Conservation (phyloP, 2,113 vertebrate genomes). For the Gambusia holbrooki region DNA sequence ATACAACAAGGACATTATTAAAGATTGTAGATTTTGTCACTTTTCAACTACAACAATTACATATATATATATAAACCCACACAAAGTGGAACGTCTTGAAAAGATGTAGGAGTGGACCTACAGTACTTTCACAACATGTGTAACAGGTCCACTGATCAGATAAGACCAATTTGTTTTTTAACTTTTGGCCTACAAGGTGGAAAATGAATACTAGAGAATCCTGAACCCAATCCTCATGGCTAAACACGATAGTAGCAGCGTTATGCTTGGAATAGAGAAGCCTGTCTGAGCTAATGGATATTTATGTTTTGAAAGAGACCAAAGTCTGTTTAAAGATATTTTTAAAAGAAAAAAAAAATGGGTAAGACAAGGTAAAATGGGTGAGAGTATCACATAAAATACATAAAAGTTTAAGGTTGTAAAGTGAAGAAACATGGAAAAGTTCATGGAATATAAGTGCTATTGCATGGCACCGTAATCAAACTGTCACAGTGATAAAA, state of each 20-base stretch:
- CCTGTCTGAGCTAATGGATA: not conserved
- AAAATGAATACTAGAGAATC: not conserved
- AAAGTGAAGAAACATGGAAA: not conserved
- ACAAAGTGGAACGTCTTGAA: too few relatives aligned
- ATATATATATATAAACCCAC: too few relatives aligned
- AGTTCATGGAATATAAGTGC: not conserved
- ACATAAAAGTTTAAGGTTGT: not conserved
- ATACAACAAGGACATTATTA: too few relatives aligned
- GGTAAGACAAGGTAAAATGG: too few relatives aligned
- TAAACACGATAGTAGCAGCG: not conserved
- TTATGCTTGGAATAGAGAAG: not conserved
- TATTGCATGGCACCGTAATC: not conserved
- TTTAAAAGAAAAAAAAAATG: too few relatives aligned
- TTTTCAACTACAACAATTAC: too few relatives aligned
- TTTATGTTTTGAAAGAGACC: not conserved
- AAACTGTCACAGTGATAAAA: constrained; percentile 10
- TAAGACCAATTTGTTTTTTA: not conserved
- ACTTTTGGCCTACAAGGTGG: not conserved
- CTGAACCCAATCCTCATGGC: not conserved
- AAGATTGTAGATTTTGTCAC: too few relatives aligned
- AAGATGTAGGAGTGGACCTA: too few relatives aligned
- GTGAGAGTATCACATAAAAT: not conserved
- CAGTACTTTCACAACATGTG: too few relatives aligned
- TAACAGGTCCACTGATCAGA: too few relatives aligned
- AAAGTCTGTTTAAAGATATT: not conserved